Evolutionary conservation across 2,113 vertebrate species (phyloP).

Genomic region (Colaptes auratus): DNA sequence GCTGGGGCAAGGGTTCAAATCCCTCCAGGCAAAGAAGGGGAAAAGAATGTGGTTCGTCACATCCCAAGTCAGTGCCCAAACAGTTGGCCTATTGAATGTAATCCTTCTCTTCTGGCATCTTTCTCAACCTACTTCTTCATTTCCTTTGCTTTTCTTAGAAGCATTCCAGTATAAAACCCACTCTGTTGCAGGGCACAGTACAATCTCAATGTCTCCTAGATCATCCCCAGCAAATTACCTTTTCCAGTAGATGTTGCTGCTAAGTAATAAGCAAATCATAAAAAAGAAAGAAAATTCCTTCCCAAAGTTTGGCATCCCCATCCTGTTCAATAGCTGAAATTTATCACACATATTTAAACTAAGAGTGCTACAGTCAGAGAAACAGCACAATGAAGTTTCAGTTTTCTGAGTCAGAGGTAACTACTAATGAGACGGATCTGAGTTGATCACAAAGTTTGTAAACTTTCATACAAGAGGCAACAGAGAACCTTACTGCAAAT

Average conservation of each 20-base stretch:
- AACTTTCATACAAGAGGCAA: not conserved
- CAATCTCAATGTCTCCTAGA: not conserved
- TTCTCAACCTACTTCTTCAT: not conserved
- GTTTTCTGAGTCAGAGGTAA: not conserved
- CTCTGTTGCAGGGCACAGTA: not conserved
- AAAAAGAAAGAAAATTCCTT: not conserved
- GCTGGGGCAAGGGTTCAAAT: not conserved
- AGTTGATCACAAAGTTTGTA: not conserved
- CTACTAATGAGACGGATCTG: not conserved
- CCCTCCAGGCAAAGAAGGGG: not conserved
- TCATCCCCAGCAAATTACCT: not conserved
- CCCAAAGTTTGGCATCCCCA: not conserved
- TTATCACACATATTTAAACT: not conserved
- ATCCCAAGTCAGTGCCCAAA: not conserved
- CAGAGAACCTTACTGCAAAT: not conserved
- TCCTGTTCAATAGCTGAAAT: not conserved
- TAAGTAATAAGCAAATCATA: not conserved
- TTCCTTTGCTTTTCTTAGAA: not conserved
- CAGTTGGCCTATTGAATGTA: not conserved
- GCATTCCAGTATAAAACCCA: not conserved
- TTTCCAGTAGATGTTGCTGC: not conserved
- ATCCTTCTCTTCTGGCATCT: not conserved
- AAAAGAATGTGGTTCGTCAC: not conserved
- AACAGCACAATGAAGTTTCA: not conserved
- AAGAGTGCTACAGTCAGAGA: not conserved